A percentile compares a stretch with the other conserved stretches of the same genome.
These are phyloP conservation scores for Tokudaia muenninki DNA, from an alignment of 2,797 vertebrate species.

Conservation along the genomic window DNA sequence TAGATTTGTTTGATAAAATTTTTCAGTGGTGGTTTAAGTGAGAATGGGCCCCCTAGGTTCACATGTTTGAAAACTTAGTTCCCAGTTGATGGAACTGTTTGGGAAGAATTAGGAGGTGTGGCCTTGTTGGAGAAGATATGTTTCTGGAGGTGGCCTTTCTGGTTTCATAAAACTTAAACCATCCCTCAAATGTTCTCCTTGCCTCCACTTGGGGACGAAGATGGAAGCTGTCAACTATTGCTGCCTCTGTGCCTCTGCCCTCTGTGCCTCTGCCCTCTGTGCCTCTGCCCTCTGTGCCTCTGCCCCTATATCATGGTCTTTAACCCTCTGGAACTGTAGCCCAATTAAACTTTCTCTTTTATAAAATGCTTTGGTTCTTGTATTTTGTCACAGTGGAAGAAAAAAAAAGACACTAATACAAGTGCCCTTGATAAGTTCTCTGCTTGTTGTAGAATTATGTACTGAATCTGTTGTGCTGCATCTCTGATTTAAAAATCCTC, in stretches of 20 bases:
- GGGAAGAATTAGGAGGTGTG: not conserved
- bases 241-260: no score
- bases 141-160: not conserved
- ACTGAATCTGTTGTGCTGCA: not conserved
- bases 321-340: not conserved
- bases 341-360: no score
- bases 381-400: not conserved
- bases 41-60: not conserved
- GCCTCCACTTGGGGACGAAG: not conserved
- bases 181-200: not conserved
- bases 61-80: not conserved
- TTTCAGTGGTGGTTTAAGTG: not conserved
- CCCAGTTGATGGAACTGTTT: not conserved
- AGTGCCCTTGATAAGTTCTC: not conserved
- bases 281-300: no score
- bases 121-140: not conserved
- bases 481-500: not conserved
- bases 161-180: not conserved
- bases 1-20: constrained; percentile 5
- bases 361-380: not conserved
- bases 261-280: no score
- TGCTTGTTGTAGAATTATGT: not conserved
- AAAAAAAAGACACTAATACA: not conserved
- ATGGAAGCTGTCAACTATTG: not conserved
- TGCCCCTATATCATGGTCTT: no score